Conservation (phyloP, 1,140 invertebrate genomes). For the Drosophila watanabei region DNA sequence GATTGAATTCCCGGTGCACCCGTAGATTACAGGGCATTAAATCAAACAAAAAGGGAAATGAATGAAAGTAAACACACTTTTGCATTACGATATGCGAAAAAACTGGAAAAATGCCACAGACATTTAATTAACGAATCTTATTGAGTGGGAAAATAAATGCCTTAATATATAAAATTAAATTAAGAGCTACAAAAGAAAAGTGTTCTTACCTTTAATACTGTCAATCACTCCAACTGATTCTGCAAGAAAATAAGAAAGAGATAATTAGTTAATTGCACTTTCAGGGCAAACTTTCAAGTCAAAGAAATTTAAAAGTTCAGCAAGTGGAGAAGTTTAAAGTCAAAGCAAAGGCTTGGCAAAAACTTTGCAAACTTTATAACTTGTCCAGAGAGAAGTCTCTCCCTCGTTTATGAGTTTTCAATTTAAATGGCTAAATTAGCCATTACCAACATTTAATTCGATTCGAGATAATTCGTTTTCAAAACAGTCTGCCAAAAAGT, state of each 20-base stretch:
- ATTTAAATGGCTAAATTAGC: slow-evolving; percentile 22
- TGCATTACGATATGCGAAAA: not conserved
- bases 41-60: not conserved
- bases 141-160: not conserved
- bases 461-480: not conserved
- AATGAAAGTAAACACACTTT: slow-evolving; percentile 1
- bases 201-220: slow-evolving; percentile 33
- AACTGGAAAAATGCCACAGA: not conserved
- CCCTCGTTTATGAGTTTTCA: slow-evolving; percentile 6
- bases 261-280: slow-evolving; percentile 41
- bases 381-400: slow-evolving; percentile 2
- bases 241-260: slow-evolving; percentile 26
- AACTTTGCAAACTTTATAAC: slow-evolving; percentile 28
- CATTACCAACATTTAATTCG: slow-evolving; percentile 17
- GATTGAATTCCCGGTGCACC: not conserved
- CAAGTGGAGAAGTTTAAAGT: slow-evolving; percentile 29
- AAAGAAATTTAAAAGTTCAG: slow-evolving; percentile 33
- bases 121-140: not conserved
- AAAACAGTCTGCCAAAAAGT: slow-evolving; percentile 15
- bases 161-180: not conserved
- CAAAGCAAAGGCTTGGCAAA: slow-evolving; percentile 13
- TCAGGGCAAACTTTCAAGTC: slow-evolving; percentile 16
- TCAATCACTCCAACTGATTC: not conserved
- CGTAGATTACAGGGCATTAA: not conserved
- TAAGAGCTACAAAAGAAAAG: not conserved